Conservation (phyloP, 1,140 invertebrate species). For the Aphaenogaster floridana region DNA sequence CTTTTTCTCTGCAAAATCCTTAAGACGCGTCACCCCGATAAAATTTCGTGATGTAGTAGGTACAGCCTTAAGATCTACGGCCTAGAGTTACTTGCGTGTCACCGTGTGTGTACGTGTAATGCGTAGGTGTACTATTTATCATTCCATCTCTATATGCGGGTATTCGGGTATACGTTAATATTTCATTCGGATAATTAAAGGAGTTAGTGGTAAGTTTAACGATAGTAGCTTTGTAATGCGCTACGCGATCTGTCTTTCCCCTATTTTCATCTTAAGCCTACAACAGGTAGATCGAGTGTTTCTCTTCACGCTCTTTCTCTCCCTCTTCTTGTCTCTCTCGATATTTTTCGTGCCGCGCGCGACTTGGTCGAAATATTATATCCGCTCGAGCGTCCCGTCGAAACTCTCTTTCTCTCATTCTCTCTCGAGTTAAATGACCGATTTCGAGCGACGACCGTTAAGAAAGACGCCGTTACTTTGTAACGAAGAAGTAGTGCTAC, state of each 20-base stretch:
- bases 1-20: constrained; percentile 18
- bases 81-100: constrained; percentile 60
- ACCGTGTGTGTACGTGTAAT: constrained; percentile 45
- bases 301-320: constrained; percentile 10
- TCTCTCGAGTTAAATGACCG: constrained; percentile 29
- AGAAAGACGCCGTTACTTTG: constrained; percentile 6
- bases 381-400: not conserved
- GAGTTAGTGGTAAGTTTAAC: constrained; percentile 71
- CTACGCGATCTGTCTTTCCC: constrained; percentile 45
- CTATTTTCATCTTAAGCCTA: constrained; percentile 28
- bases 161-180: constrained; percentile 70
- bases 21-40: constrained; percentile 46
- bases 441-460: constrained; percentile 40
- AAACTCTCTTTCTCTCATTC: not conserved
- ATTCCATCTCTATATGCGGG: constrained; percentile 55
- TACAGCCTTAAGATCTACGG: constrained; percentile 70
- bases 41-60: constrained; percentile 61
- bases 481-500: constrained; percentile 66
- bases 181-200: constrained; percentile 71
- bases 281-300: constrained; percentile 47
- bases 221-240: constrained; percentile 64
- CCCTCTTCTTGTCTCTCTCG: not conserved
- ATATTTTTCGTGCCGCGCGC: constrained; percentile 28
- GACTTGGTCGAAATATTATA: constrained; percentile 9
- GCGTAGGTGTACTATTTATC: constrained; percentile 59